phyloP scores from a whole-genome alignment of 2,888 invertebrate genomes.

The Campopleginae sp. region DNA sequence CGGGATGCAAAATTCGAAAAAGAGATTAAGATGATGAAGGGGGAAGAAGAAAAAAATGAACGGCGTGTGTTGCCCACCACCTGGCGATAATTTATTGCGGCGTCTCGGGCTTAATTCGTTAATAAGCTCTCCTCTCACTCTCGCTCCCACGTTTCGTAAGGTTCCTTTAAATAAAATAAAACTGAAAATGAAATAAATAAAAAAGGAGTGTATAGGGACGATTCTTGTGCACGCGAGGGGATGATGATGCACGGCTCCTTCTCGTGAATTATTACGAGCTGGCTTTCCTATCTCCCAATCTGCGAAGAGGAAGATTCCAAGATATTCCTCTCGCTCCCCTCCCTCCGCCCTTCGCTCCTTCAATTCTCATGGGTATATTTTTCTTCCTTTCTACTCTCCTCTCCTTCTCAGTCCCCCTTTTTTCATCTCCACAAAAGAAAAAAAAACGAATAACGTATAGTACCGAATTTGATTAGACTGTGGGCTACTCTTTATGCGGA shows the following conservation, averaged over 20 bases:
- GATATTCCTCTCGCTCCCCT: conserved; percentile 45
- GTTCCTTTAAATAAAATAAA: conserved; percentile 41
- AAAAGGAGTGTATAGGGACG: conserved; percentile 57
- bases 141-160: conserved; percentile 63
- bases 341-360: conserved; percentile 34
- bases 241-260: conserved; percentile 75
- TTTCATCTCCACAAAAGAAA: neutral
- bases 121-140: conserved; percentile 72
- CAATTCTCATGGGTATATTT: conserved; percentile 60
- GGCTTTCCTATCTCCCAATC: conserved; percentile 75
- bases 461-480: conserved; percentile 15
- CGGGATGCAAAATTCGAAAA: conserved; percentile 72
- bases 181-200: conserved; percentile 53
- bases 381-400: conserved; percentile 62
- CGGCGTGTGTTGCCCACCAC: conserved; percentile 63
- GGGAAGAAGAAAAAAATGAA: conserved; percentile 39
- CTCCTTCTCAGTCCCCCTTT: conserved; percentile 38
- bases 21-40: conserved; percentile 63
- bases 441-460: conserved; percentile 22
- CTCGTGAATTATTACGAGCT: conserved; percentile 76
- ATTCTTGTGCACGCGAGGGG: conserved; percentile 63
- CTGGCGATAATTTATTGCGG: conserved; percentile 77
- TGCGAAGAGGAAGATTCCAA: conserved; percentile 71
- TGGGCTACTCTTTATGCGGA: conserved; percentile 6
- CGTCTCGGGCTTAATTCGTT: conserved; percentile 76